phyloP scores from a whole-genome alignment of 2,888 invertebrate genomes.

The Melitaea athalia region DNA sequence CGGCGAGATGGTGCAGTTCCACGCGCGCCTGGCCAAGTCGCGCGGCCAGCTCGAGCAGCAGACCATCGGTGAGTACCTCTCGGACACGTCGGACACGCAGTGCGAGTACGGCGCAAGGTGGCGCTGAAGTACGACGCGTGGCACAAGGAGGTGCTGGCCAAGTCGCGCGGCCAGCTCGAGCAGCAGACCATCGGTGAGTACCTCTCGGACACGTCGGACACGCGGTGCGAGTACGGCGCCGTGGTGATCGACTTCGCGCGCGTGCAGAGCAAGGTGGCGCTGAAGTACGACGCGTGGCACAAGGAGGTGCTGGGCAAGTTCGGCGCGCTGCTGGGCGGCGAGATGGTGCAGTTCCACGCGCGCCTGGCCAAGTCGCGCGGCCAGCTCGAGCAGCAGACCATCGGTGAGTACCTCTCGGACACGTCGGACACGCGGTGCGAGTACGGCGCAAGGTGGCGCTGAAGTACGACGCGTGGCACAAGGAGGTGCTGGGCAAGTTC shows the following conservation, averaged over 20 bases:
- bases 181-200: slow-evolving; percentile 96
- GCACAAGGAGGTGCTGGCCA: slow-evolving; percentile 93
- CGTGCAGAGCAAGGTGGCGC: slow-evolving; percentile 98
- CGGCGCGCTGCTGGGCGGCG: slow-evolving; percentile 94
- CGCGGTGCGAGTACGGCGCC: slow-evolving; percentile 97
- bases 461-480: slow-evolving; percentile 99
- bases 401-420: too few species aligned
- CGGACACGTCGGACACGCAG: too few species aligned
- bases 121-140: too few species aligned
- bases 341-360: slow-evolving; percentile 97
- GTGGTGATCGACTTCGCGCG: slow-evolving; percentile 99
- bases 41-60: too few species aligned
- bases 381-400: slow-evolving; percentile 98
- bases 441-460: slow-evolving; percentile 99
- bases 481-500: slow-evolving; percentile 98
- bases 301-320: slow-evolving; percentile 99
- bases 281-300: slow-evolving; percentile 99
- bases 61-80: too few species aligned
- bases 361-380: slow-evolving; percentile 96
- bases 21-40: too few species aligned
- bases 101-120: too few species aligned
- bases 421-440: slow-evolving; percentile 98
- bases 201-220: slow-evolving; percentile 99
- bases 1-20: too few species aligned
- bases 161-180: slow-evolving; percentile 97